Conservation (phyloP, 2,888 invertebrate genomes). For the Drosophila nigricruria region DNA sequence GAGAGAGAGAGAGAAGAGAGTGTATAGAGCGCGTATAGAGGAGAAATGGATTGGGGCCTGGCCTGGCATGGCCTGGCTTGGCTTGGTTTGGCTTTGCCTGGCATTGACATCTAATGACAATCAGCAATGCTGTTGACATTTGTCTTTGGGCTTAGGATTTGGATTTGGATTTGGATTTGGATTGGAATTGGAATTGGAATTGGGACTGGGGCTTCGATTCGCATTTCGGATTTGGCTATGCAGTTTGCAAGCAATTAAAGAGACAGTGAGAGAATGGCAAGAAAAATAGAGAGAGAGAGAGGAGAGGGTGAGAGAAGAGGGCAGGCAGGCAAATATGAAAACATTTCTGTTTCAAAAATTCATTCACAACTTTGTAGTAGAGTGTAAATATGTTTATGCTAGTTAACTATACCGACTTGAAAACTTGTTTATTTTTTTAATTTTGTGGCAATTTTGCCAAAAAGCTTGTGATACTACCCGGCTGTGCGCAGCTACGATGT, state of each 20-base stretch:
- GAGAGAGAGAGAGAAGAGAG: too few relatives aligned
- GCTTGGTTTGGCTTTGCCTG: conserved; percentile 8
- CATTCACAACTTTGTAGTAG: neutral
- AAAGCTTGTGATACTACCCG: too few relatives aligned
- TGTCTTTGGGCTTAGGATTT: conserved; percentile 24
- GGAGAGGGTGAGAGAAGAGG: neutral
- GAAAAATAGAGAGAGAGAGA: neutral
- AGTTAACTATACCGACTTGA: too few relatives aligned
- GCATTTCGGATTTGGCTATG: neutral
- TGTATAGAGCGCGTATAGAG: neutral
- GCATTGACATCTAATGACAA: conserved; percentile 57
- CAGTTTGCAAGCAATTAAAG: neutral
- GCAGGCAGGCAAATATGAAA: too few relatives aligned
- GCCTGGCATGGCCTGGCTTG: neutral
- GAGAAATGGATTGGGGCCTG: neutral
- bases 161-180: conserved; percentile 8
- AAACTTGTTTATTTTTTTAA: too few relatives aligned
- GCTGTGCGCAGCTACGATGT: too few relatives aligned
- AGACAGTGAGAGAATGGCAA: too few relatives aligned
- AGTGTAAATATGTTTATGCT: too few relatives aligned
- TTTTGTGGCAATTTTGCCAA: too few relatives aligned
- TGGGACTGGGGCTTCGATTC: neutral
- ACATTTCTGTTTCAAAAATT: too few relatives aligned
- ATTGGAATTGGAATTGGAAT: neutral
- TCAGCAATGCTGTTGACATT: conserved; percentile 61